These are phyloP conservation scores for silkworm (Bombyx mori) DNA, from an alignment of 1,140 invertebrate genomes.

Conservation along the genomic window ASM3026992v2 NC_085121.1:13294001-13294500, in stretches of 20 bases:
- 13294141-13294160: too few relatives aligned
- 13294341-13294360: slow-evolving; percentile 67
- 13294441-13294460: too few relatives aligned
- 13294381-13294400: too few relatives aligned
- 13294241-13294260: slow-evolving; percentile 59
- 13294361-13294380: slow-evolving; percentile 16
- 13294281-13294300: slow-evolving; percentile 64
- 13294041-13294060: too few relatives aligned
- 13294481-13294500: too few relatives aligned
- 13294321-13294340: slow-evolving; percentile 61
- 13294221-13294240: slow-evolving; percentile 51
- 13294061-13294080: too few relatives aligned
- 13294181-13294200: slow-evolving; percentile 45
- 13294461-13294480: too few relatives aligned
- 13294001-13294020: slow-evolving; percentile 46
- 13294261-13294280: slow-evolving; percentile 65
- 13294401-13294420: too few relatives aligned
- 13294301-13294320: slow-evolving; percentile 59
- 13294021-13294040: slow-evolving; percentile 36
- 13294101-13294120: too few relatives aligned
- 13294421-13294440: too few relatives aligned
- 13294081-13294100: too few relatives aligned
- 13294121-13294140: too few relatives aligned
- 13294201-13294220: slow-evolving; percentile 49
- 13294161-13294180: neutral